Evolutionary conservation across 2,797 vertebrate genomes (phyloP).

Genomic region (Sebastes nivosus): DNA sequence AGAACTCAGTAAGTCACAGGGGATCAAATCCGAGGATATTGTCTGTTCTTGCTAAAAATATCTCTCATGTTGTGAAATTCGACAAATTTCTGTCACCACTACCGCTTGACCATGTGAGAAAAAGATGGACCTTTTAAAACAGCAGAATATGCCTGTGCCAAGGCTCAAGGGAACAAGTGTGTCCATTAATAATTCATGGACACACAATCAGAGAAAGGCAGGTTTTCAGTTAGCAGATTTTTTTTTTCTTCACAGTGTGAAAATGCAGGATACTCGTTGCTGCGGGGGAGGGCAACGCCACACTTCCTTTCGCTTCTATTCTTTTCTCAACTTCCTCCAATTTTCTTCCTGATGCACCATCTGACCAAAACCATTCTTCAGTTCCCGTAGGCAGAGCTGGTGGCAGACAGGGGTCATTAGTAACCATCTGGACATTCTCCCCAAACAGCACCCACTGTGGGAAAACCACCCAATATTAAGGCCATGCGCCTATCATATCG

Average conservation of each 20-base stretch:
- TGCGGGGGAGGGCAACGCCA: constrained; percentile 48
- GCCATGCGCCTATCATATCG: constrained; percentile 64
- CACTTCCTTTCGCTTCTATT: constrained; percentile 28
- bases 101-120: constrained; percentile 30
- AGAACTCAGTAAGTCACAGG: constrained; percentile 1
- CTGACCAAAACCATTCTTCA: constrained; percentile 42
- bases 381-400: constrained; percentile 43
- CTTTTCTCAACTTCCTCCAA: constrained; percentile 14
- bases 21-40: constrained; percentile 1
- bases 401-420: constrained; percentile 70
- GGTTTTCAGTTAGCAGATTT: constrained; percentile 77
- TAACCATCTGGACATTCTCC: constrained; percentile 63
- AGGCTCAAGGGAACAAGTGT: constrained; percentile 57
- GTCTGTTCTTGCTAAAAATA: constrained; percentile 22
- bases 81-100: constrained; percentile 22
- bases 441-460: constrained; percentile 55
- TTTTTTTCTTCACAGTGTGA: constrained; percentile 37
- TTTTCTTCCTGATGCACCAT: constrained; percentile 18
- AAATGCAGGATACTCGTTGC: constrained; percentile 51
- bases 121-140: constrained; percentile 59
- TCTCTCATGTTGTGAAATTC: constrained; percentile 25
- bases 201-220: constrained; percentile 72
- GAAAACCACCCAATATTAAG: constrained; percentile 56
- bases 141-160: constrained; percentile 52
- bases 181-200: constrained; percentile 80